Base-by-base conservation (phyloP, 2,888 invertebrate genomes). In the Dolomedes plantarius region DNA sequence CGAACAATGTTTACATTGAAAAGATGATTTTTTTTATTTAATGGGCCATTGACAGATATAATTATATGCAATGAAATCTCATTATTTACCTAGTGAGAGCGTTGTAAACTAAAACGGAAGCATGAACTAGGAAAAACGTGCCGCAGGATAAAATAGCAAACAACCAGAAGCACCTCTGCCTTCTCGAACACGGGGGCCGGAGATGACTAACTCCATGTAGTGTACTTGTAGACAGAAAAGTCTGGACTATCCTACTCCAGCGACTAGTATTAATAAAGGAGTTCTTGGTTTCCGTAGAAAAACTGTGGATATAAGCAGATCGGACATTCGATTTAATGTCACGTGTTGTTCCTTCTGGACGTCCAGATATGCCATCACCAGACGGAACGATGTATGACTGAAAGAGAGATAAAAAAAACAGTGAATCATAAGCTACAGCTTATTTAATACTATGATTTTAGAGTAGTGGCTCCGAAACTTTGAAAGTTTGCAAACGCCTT, bases 121-220 rank as follows among this genome's bases (percentile, higher is more conserved):
- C 82, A 64, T 82, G 82, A 11, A 71, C 69, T n/a, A 82, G 67
- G 41, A 82, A 71, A 41, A 82, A 75, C 7, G 82, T 75, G 11
- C 75, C 74, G 69, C 82, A 82, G 28, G 82, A 69, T 29, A 82
- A 41, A 23, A 82, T 82, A 6, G 82, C 82, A 11, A 82, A 46
- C 23, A 82, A 23, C 82, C 82, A 82, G 46, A 82, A 82, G 19
- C 69, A 62, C 19, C 76, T 82, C 36, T 82, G 82, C 23, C 39
- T 50, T 28, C 27, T 82, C 19, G 82, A 71, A 46, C 82, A 75
- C 5, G 82, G 82, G 9, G 82, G 46, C 0, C 82, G 62, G 0
- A 82, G n/a, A 62, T 82, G 82, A 11, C 69, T 76, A 0, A 82
- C 82, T 29, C 82, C 82, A 64, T 82, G 82, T 5, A 82, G 36